Evolutionary conservation across 2,888 invertebrate species (phyloP), one percentile per base, ranked within the genome.

Genomic region (Crepidodera aurea): DNA sequence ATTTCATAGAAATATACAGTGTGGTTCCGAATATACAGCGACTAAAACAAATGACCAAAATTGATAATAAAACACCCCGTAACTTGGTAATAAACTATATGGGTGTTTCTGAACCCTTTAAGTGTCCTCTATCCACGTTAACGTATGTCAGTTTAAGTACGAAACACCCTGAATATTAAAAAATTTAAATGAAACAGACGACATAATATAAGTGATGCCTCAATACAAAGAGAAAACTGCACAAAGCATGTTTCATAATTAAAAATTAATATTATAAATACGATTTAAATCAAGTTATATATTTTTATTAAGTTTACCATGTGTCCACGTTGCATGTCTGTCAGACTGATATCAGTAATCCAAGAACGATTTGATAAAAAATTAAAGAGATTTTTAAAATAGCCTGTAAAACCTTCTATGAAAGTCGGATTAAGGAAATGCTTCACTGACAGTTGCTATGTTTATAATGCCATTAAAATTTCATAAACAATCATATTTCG

Each of bases 401-500:
- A 16, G 16, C 16, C 22, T 48, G 25, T 48, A 27, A 48, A 48
- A 48, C 27, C 48, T 48, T 27, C 48, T 48, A 12, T 48, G 10
- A 54, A 42, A 39, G 39, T 37, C 39, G 19, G 53, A 53, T 53
- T 53, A 53, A 39, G 53, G 34, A 37, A 53, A 37, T 25, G 34
- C 16, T 56, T 46, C 37, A 16, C 34, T 48, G 57, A 48, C 57
- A 57, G 50, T 57, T 50, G 34, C 37, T 39, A 57, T 48, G 57
- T 57, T 57, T 57, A 57, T 27, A 25, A 32, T 57, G 34, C 37
- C 27, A 57, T 57, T 57, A 57, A 57, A 48, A 22, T 48, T 57
- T 48, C 39, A 57, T 19, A 2, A 4, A 15, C 48, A 25, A 48
- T 57, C 48, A 57, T 34, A 50, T 48, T 57, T 57, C 57, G 57